Conservation (phyloP, 2,797 vertebrate species). For the Tachyglossus aculeatus region DNA sequence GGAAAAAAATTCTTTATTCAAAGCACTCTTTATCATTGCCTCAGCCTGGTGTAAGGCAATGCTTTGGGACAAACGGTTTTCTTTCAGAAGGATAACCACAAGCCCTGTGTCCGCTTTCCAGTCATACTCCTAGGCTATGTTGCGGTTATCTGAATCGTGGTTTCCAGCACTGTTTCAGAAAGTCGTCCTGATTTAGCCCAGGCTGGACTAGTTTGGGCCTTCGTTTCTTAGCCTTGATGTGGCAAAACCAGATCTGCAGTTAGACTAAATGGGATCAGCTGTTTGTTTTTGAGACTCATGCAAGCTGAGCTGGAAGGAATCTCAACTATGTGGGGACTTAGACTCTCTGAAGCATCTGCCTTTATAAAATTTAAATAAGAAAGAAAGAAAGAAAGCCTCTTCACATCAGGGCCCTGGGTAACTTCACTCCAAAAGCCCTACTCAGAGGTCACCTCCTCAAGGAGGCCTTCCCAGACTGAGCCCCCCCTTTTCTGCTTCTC, state of each 20-base stretch:
- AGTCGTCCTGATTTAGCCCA: background rate
- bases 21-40: conserved; percentile 10
- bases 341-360: conserved; percentile 60
- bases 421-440: conserved; percentile 46
- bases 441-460: no score
- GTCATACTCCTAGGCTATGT: background rate
- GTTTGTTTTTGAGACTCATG: conserved; percentile 43
- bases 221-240: conserved; percentile 39
- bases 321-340: conserved; percentile 59
- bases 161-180: background rate
- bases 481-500: no score
- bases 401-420: conserved; percentile 53
- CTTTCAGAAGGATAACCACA: conserved; percentile 23
- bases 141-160: conserved; percentile 8
- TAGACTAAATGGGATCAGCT: conserved; percentile 51
- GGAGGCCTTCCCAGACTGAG: no score
- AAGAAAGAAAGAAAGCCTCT: conserved; percentile 54
- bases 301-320: conserved; percentile 57
- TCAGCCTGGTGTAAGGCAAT: conserved; percentile 25
- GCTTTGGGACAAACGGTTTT: conserved; percentile 9
- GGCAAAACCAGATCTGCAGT: conserved; percentile 43
- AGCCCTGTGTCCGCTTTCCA: background rate
- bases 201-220: conserved; percentile 1
- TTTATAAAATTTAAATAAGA: conserved; percentile 36
- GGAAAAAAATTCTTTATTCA: background rate